Conservation (phyloP, 2,113 vertebrate species). For the Aspiorhynchus laticeps region DNA sequence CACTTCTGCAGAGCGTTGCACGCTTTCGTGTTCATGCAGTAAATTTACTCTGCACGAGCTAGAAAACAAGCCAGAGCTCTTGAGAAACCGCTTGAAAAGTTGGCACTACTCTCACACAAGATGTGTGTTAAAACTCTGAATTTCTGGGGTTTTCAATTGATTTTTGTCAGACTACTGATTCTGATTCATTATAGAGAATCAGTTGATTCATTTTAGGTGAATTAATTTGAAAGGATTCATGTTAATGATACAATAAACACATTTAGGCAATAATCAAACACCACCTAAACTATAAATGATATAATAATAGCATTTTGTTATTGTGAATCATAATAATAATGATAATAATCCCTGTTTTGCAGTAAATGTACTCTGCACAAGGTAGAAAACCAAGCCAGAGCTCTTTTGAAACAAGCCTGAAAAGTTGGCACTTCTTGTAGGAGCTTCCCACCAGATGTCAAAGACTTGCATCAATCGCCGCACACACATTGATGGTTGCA, state of each 20-base stretch:
- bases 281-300: too few species aligned
- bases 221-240: too few species aligned
- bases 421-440: slow-evolving; percentile 1
- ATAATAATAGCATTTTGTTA: too few species aligned
- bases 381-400: background rate
- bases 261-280: too few species aligned
- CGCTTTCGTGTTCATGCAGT: background rate
- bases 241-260: too few species aligned
- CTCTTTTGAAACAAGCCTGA: slow-evolving; percentile 1
- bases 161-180: background rate
- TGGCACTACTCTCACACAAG: background rate
- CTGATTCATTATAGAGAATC: background rate
- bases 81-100: slow-evolving; percentile 7
- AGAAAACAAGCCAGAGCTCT: background rate
- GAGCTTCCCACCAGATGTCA: slow-evolving; percentile 4
- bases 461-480: background rate
- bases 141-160: too few species aligned
- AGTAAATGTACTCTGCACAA: background rate
- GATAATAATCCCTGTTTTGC: background rate
- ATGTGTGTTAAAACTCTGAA: background rate
- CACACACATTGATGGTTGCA: slow-evolving; percentile 11
- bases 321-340: too few species aligned
- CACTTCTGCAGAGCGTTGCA: background rate
- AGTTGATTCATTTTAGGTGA: too few species aligned
- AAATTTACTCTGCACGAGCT: background rate